Percentiles rank a stretch among this genome's conserved stretches.
Conservation (phyloP, 2,113 vertebrate species). For the Aramus guarauna region DNA sequence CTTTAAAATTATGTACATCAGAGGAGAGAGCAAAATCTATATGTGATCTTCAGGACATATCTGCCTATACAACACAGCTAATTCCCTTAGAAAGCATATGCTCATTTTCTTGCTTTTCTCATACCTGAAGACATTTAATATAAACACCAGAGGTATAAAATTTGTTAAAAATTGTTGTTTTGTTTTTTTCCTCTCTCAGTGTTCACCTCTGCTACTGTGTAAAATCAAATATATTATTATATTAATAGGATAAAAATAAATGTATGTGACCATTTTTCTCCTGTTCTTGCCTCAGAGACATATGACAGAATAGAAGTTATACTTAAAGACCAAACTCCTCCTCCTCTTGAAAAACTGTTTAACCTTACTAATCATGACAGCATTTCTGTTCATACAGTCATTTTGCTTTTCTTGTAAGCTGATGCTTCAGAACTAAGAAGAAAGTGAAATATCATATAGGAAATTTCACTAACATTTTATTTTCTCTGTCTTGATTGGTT, state of each 20-base stretch:
- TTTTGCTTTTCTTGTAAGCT: neutral
- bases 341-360: neutral
- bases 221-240: neutral
- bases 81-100: neutral
- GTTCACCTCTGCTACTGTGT: neutral
- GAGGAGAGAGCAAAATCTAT: neutral
- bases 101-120: neutral
- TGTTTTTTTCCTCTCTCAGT: neutral
- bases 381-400: neutral
- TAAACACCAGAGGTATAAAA: neutral
- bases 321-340: neutral
- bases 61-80: neutral
- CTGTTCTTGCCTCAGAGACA: neutral
- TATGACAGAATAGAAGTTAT: neutral
- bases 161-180: neutral
- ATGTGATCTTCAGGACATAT: neutral
- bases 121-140: neutral
- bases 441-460: neutral
- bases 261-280: neutral
- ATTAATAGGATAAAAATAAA: neutral
- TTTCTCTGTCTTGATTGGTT: neutral
- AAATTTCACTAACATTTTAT: neutral
- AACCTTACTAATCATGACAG: neutral
- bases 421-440: neutral
- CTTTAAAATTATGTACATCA: neutral